Evolutionary conservation across 2,888 invertebrate species (phyloP), one percentile per base, ranked within the genome.

Genomic region (Dryadula phaetusa): DNA sequence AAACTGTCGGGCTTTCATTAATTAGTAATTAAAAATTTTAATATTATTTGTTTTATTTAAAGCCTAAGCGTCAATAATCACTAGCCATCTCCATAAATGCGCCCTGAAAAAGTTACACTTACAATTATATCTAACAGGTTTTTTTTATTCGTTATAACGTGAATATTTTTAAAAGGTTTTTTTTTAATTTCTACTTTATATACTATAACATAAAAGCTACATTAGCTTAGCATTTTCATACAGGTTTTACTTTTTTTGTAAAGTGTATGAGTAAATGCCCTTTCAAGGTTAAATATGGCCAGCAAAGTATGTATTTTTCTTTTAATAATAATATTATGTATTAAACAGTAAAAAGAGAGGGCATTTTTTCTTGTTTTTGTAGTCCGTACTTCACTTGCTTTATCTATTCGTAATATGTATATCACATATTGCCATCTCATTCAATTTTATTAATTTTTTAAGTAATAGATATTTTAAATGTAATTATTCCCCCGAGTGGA

Each of bases 261-360:
- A 52, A 18, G 10, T 52, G 18, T 16, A 28, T 16, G 52, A 52
- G 52, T 32, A 52, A 52, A 52, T 32, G 52, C 52, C 52, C 52
- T 52, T 32, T 52, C 52, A 52, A 52, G 52, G 52, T 10, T 52
- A 16, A 32, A 28, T 42, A 42, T 8, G 7, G 42, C 6, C 16
- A 42, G 42, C 42, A 42, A 42, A 2, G 7, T 14, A 16, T n/a
- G n/a, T n/a, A 16, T 42, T 6, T 42, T 16, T 42, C 7, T 2
- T 37, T 37, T 37, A 12, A 37, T 12, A 37, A 37, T 37, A 37
- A 6, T 10, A 37, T 37, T 37, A 10, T 12, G n/a, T n/a, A n/a
- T n/a, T n/a, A n/a, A n/a, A 4, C 3, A 28, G 28, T 28, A 4
- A 28, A 28, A 4, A 28, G 28, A 28, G 28, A 28, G 28, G 28